Conservation (phyloP, 2,113 vertebrate genomes). For the Carassius carassius region DNA sequence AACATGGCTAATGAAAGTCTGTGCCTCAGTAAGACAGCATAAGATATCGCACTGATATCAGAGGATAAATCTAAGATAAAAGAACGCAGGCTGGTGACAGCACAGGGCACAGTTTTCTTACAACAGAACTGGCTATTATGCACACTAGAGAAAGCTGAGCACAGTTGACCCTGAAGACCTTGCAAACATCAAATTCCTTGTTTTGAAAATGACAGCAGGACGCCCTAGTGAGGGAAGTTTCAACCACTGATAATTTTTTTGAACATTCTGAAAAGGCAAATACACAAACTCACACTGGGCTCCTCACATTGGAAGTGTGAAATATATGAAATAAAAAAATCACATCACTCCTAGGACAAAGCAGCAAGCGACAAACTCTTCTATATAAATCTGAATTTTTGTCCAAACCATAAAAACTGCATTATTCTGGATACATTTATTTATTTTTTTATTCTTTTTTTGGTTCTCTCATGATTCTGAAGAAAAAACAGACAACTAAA, state of each 20-base stretch:
- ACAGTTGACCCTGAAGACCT: neutral
- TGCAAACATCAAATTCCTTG: neutral
- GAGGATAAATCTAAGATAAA: neutral
- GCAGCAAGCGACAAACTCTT: neutral
- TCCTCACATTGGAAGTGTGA: neutral
- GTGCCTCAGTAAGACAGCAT: constrained; percentile 12
- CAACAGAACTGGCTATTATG: neutral
- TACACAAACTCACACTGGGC: neutral
- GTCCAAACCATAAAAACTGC: no score
- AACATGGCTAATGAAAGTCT: neutral
- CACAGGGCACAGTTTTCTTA: neutral
- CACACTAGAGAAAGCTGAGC: neutral
- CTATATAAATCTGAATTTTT: neutral
- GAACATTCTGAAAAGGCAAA: no score
- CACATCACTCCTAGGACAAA: neutral
- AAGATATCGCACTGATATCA: constrained; percentile 8
- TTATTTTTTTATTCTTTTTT: no score
- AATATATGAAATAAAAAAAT: neutral
- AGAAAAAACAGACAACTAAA: no score
- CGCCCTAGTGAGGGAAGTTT: neutral
- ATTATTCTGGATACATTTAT: no score
- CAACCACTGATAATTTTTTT: neutral
- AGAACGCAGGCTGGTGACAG: constrained; percentile 26
- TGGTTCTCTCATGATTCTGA: no score
- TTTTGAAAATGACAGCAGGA: constrained; percentile 17